phyloP scores from a whole-genome alignment of 2,113 vertebrate species.

The Poeciliopsis occidentalis region DNA sequence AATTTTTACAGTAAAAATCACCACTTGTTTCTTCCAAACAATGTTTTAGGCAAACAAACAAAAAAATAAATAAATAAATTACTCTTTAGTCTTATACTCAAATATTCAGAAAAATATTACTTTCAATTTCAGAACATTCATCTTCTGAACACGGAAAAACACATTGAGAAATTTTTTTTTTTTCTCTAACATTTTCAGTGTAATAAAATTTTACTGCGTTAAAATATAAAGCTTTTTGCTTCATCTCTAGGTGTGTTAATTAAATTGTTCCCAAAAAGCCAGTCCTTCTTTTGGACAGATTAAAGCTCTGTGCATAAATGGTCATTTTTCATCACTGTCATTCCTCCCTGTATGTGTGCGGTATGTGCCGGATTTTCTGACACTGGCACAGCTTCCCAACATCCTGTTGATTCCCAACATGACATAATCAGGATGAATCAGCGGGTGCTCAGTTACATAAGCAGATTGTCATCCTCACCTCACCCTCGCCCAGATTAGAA shows the following conservation, averaged over 20 bases:
- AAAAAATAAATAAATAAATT: too few relatives aligned
- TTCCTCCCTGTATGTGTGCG: neutral
- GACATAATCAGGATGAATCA: constrained; percentile 67
- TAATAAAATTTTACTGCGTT: neutral
- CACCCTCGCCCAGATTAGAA: constrained; percentile 44
- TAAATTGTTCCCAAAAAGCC: neutral
- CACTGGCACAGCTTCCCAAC: constrained; percentile 16
- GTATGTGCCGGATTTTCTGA: neutral
- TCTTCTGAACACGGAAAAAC: too few relatives aligned
- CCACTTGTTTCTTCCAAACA: too few relatives aligned
- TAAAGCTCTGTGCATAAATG: neutral
- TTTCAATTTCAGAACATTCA: too few relatives aligned
- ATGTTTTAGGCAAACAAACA: too few relatives aligned
- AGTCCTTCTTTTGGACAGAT: neutral
- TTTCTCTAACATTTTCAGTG: too few relatives aligned
- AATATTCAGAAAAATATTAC: too few relatives aligned
- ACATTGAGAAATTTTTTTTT: too few relatives aligned
- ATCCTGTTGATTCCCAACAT: constrained; percentile 46
- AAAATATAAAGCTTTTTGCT: neutral
- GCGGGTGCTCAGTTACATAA: constrained; percentile 57
- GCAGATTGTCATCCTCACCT: constrained; percentile 18
- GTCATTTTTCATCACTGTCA: neutral
- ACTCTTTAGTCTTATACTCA: too few relatives aligned
- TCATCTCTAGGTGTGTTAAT: neutral
- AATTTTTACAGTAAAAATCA: too few relatives aligned